Evolutionary conservation across 2,888 invertebrate genomes (phyloP).

Genomic region (Gibbula magus): DNA sequence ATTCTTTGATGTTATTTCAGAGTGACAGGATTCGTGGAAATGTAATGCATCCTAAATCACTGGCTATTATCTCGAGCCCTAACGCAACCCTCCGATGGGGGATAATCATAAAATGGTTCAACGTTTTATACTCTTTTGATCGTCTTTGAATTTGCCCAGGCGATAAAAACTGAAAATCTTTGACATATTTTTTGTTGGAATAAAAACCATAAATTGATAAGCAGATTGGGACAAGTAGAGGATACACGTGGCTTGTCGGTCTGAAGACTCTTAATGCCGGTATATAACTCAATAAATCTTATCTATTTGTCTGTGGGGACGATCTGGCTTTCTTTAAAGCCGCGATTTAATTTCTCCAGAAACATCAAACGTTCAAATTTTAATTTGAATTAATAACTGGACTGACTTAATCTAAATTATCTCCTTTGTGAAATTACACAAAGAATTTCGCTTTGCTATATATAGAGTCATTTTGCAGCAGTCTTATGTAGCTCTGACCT

Average conservation of each 20-base stretch:
- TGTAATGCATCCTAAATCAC: slow-evolving; percentile 8
- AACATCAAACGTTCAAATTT: slow-evolving; percentile 14
- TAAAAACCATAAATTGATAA: slow-evolving; percentile 13
- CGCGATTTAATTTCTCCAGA: not conserved
- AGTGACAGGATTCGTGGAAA: not conserved
- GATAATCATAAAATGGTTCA: slow-evolving; percentile 14
- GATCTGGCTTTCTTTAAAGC: slow-evolving; percentile 4
- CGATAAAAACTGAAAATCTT: not conserved
- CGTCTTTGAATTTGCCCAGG: slow-evolving; percentile 1
- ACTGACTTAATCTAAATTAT: no score
- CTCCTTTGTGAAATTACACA: no score
- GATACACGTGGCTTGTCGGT: not conserved
- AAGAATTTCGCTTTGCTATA: no score
- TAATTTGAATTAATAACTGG: not conserved
- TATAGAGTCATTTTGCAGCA: no score
- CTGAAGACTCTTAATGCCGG: not conserved
- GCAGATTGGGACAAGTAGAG: not conserved
- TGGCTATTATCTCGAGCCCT: not conserved
- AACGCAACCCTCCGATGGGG: not conserved
- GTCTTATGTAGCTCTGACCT: no score
- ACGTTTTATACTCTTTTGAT: slow-evolving; percentile 1
- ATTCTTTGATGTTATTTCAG: slow-evolving; percentile 9
- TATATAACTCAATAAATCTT: not conserved
- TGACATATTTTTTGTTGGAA: not conserved
- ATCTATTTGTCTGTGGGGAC: not conserved